Evolutionary conservation across 2,888 invertebrate species (phyloP).

Genomic region (Ctena decussata): DNA sequence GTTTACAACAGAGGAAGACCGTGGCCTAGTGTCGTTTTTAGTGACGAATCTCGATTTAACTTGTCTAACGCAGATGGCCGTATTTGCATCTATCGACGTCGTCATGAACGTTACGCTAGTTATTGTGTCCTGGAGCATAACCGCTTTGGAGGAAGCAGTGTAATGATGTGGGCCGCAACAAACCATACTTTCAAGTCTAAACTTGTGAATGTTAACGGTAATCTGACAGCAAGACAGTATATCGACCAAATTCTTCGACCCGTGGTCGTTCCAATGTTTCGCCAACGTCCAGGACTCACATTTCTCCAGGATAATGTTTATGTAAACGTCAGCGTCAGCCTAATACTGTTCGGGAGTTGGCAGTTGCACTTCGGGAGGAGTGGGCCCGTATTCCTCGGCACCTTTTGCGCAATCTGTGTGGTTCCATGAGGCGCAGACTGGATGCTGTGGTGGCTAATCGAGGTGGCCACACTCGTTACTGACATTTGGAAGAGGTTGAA

Average conservation of each 20-base stretch:
- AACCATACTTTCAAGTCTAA: not conserved
- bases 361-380: too few species aligned
- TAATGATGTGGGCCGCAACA: constrained; percentile 15
- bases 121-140: constrained; percentile 21
- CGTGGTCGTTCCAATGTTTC: not conserved
- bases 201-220: not conserved
- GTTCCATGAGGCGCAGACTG: too few species aligned
- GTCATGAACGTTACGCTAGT: constrained; percentile 28
- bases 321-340: too few species aligned
- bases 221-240: not conserved
- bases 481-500: too few species aligned
- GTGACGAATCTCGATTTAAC: constrained; percentile 28
- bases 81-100: constrained; percentile 8
- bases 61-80: constrained; percentile 29
- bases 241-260: not conserved
- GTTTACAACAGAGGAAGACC: not conserved
- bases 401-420: too few species aligned
- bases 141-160: constrained; percentile 16
- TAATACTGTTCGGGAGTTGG: too few species aligned
- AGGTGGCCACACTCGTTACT: too few species aligned
- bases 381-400: too few species aligned
- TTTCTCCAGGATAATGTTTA: not conserved
- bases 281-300: not conserved
- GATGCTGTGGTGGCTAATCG: too few species aligned
- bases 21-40: not conserved